These are phyloP conservation scores for Lithobates sylvaticus DNA, from an alignment of 2,797 vertebrate species.

Conservation along the genomic window DNA sequence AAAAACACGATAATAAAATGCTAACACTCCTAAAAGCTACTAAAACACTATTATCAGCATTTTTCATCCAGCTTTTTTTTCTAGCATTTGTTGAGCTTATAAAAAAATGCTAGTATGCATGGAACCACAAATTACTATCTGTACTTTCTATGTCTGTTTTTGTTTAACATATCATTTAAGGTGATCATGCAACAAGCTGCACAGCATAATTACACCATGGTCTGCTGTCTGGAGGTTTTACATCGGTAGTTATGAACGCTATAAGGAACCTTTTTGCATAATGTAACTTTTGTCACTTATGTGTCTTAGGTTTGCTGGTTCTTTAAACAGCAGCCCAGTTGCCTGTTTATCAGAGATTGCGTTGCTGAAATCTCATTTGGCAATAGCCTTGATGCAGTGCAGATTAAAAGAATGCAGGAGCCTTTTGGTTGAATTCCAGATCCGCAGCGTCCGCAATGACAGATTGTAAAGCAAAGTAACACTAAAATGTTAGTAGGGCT, in stretches of 20 bases:
- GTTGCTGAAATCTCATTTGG: constrained; percentile 51
- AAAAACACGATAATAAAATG: too few species aligned
- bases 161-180: too few species aligned
- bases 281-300: background rate
- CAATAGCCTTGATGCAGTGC: constrained; percentile 50
- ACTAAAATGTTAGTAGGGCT: constrained; percentile 59
- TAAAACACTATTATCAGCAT: too few species aligned
- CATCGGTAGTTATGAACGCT: background rate
- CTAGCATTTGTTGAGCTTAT: too few species aligned
- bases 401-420: constrained; percentile 45
- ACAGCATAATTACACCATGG: background rate
- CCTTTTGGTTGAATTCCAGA: constrained; percentile 53
- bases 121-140: too few species aligned
- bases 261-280: background rate
- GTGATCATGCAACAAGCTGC: too few species aligned
- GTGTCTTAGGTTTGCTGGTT: background rate
- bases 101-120: too few species aligned
- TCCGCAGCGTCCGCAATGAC: constrained; percentile 51
- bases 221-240: too few species aligned
- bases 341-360: constrained; percentile 29
- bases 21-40: too few species aligned
- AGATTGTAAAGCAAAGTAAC: constrained; percentile 55
- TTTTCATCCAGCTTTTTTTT: too few species aligned
- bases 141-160: too few species aligned
- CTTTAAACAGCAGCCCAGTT: constrained; percentile 22